Base-by-base conservation (phyloP, 2,797 vertebrate species). In the Sebastolobus altivelis region DNA sequence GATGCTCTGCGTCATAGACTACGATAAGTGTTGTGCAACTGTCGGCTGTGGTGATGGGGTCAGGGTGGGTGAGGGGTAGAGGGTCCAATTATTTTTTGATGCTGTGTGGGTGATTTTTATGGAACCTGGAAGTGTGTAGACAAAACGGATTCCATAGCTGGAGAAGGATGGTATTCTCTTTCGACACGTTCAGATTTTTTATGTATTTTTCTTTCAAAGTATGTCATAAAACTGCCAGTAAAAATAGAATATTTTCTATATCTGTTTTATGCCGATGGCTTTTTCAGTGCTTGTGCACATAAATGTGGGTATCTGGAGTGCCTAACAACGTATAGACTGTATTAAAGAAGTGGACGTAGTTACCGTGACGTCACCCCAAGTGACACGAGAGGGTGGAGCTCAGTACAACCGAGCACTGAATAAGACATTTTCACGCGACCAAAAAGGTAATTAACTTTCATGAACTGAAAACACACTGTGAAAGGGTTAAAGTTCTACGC, bases 1-100 rank as follows among this genome's bases (percentile, higher is more conserved):
- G 78, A 81, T 31, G 72, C 79, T 77, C 81, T 77, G 85, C 46
- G 58, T 84, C 77, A 80, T 10, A 16, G 65, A 65, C 73, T 56
- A 25, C 11, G 27, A 74, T 77, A 54, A 77, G 79, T 69, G 79
- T 66, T 84, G 80, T 52, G 56, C 35, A 29, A 35, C 72, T 73
- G 79, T 65, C 38, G 8, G 67, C 25, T 62, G 40, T 4, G 27
- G 40, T 3, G 69, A 82, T 82, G 81, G 70, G 79, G 80, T 87
- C 71, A 37, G 54, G 27, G 25, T 38, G 65, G 78, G 73, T 74
- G 62, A 73, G 63, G 16, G 59, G 71, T 43, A 49, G 49, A 54
- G 63, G 18, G 59, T 62, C 40, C 56, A 72, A 72, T 82, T 86
- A 71, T 72, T 46, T 77, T 65, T 49, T 73, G 52, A 87, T 77